Conservation (phyloP, 2,888 invertebrate genomes). For the Zeuzera pyrina region DNA sequence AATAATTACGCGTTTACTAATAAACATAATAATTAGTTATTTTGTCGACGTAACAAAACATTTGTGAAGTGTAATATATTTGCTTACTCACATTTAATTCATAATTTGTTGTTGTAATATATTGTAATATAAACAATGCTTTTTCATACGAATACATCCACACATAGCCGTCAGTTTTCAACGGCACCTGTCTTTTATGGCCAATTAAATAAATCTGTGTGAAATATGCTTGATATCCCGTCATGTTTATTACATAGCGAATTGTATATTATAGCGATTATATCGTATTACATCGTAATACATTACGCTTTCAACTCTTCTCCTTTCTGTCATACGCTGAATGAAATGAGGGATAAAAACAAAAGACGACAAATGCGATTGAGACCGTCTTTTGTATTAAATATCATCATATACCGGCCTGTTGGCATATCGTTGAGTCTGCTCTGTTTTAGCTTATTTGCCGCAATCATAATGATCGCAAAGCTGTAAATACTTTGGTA, state of each 20-base stretch:
- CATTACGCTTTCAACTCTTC: conserved; percentile 16
- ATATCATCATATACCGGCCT: conserved; percentile 26
- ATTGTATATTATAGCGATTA: conserved; percentile 21
- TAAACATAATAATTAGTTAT: no score
- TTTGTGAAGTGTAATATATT: no score
- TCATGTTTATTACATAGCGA: conserved; percentile 3
- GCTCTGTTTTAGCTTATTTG: conserved; percentile 25
- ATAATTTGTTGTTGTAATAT: no score
- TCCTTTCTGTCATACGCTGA: conserved; percentile 13
- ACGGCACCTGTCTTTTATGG: conserved; percentile 30
- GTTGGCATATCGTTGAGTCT: conserved; percentile 8
- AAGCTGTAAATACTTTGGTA: conserved; percentile 8
- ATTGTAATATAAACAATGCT: no score
- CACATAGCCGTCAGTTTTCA: conserved; percentile 2
- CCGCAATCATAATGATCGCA: conserved; percentile 17
- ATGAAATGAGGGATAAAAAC: conserved; percentile 26
- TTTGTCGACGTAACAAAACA: no score
- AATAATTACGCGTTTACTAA: no score
- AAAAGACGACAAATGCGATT: conserved; percentile 26
- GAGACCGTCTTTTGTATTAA: conserved; percentile 23
- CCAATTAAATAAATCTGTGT: conserved; percentile 35
- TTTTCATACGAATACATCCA: no score
- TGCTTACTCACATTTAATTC: no score
- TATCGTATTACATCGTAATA: conserved; percentile 29
- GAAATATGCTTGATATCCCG: conserved; percentile 21